A percentile compares a stretch with the other conserved stretches of the same genome.
Evolutionary conservation across 2,888 invertebrate species (phyloP).

Genomic region (Pristionchus entomophagus): DNA sequence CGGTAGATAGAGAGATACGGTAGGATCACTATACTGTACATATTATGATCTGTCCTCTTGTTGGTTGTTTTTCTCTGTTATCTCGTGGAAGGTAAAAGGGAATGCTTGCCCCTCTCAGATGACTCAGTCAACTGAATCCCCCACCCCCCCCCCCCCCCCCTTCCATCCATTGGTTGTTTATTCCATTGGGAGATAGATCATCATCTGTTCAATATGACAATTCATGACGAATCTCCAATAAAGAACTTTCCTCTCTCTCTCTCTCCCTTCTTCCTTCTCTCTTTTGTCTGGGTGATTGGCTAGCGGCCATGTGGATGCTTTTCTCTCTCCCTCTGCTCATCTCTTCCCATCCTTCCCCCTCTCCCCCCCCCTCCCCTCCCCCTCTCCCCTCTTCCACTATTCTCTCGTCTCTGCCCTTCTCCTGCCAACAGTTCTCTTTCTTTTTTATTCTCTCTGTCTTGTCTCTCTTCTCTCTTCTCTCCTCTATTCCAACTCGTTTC

Average conservation of each 20-base stretch:
- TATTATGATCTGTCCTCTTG: neutral
- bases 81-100: conserved; percentile 1
- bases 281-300: neutral
- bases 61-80: conserved; percentile 31
- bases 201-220: neutral
- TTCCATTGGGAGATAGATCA: neutral
- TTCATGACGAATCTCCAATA: neutral
- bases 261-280: neutral
- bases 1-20: neutral
- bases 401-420: neutral
- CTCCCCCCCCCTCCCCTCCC: neutral
- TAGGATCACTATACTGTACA: conserved; percentile 5
- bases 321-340: neutral
- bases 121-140: neutral
- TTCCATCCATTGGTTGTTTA: neutral
- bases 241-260: neutral
- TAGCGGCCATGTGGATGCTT: conserved; percentile 21
- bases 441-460: neutral
- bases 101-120: neutral
- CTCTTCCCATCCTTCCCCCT: neutral
- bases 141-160: too few species aligned
- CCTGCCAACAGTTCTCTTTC: conserved; percentile 40
- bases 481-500: too few species aligned
- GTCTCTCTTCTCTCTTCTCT: neutral
- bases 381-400: neutral